phyloP scores from a whole-genome alignment of 2,888 invertebrate genomes.

The Siphonodentalium dalli region DNA sequence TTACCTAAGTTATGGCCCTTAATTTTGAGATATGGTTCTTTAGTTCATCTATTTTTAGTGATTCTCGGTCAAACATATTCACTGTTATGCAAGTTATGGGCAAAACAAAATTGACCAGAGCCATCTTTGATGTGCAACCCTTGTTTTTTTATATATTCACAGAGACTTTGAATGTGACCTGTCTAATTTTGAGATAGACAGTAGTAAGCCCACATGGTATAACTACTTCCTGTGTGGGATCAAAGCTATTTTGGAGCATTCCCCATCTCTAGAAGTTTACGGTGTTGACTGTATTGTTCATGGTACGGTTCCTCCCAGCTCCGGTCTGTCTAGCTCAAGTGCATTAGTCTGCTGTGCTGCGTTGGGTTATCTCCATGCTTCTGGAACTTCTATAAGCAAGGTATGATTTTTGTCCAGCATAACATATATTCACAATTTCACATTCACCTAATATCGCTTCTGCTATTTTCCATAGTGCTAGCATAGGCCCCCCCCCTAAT shows the following conservation, averaged over 20 bases:
- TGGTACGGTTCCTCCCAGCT: constrained; percentile 89
- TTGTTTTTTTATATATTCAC: too few species aligned
- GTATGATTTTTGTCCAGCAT: constrained; percentile 26
- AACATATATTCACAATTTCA: too few species aligned
- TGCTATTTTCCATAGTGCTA: too few species aligned
- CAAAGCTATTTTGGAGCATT: constrained; percentile 79
- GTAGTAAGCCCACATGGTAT: constrained; percentile 76
- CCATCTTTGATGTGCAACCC: too few species aligned
- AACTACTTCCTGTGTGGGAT: constrained; percentile 94
- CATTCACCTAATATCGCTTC: too few species aligned
- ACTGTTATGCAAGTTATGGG: too few species aligned
- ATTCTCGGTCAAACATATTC: too few species aligned
- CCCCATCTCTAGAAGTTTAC: constrained; percentile 23
- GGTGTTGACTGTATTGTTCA: constrained; percentile 80
- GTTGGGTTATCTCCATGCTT: constrained; percentile 77
- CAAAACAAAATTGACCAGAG: too few species aligned
- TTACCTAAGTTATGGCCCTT: too few species aligned
- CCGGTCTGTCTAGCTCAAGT: constrained; percentile 96
- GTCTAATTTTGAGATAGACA: constrained; percentile 48
- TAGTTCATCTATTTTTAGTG: too few species aligned
- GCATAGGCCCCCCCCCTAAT: too few species aligned
- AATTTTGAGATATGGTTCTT: too few species aligned
- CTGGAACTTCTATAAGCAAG: constrained; percentile 62
- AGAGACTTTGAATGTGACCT: constrained; percentile 47
- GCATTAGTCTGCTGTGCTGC: constrained; percentile 95